Evolutionary conservation across 1,140 invertebrate species (phyloP).

Genomic region (Pseudomyrmex cubaensis): DNA sequence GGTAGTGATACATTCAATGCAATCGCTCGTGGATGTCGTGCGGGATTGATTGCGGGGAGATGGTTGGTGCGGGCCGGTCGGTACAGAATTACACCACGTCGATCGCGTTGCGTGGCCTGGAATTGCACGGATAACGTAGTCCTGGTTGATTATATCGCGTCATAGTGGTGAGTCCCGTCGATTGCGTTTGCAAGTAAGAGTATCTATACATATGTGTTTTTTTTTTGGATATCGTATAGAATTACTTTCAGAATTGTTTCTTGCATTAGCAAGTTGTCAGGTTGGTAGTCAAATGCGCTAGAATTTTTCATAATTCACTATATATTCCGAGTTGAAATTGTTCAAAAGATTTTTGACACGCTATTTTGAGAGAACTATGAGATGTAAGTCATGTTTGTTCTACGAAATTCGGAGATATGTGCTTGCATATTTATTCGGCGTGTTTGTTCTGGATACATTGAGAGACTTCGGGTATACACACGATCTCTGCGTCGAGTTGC

Average conservation of each 20-base stretch:
- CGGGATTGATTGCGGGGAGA: constrained; percentile 36
- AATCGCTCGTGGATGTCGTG: constrained; percentile 39
- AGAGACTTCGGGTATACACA: constrained; percentile 16
- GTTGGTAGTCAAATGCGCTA: not conserved
- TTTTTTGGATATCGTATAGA: not conserved
- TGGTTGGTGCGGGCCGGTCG: constrained; percentile 39
- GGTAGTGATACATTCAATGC: constrained; percentile 26
- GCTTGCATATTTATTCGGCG: constrained; percentile 15
- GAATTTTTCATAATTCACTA: not conserved
- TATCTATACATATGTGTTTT: not conserved
- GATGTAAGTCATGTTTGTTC: not conserved
- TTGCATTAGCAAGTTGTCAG: too few species aligned
- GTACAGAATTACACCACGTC: constrained; percentile 56
- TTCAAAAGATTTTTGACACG: not conserved
- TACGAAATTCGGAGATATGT: constrained; percentile 7
- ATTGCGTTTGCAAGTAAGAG: not conserved
- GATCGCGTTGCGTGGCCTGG: constrained; percentile 37
- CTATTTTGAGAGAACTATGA: not conserved
- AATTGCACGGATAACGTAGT: constrained; percentile 64
- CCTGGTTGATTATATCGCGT: constrained; percentile 47
- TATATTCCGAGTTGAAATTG: too few species aligned
- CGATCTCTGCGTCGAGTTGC: constrained; percentile 24
- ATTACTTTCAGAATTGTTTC: not conserved
- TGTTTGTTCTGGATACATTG: constrained; percentile 4
- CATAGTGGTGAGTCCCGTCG: not conserved